These are phyloP conservation scores for Cranoglanis bouderius DNA, from an alignment of 2,113 vertebrate species.

Conservation along the genomic window DNA sequence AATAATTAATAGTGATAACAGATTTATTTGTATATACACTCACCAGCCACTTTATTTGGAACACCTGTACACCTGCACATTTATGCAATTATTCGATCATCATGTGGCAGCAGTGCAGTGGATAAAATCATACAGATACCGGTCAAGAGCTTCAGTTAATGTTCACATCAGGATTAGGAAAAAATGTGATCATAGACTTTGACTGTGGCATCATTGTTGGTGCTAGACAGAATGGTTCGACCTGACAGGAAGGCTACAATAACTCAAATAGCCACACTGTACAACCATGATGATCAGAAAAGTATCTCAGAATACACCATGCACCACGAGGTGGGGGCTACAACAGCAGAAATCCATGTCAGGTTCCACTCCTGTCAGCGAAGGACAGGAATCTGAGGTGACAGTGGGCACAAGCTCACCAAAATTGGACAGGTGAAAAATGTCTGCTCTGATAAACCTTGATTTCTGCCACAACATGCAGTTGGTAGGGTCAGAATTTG, in stretches of 20 bases:
- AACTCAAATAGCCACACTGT: background rate
- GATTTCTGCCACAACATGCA: background rate
- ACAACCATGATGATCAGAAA: background rate
- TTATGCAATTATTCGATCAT: background rate
- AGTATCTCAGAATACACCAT: background rate
- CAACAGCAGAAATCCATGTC: background rate
- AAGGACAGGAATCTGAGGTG: background rate
- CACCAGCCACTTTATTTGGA: too few relatives aligned
- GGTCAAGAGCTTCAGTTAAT: background rate
- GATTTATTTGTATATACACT: background rate
- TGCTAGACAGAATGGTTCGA: background rate
- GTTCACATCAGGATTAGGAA: background rate
- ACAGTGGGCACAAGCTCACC: background rate
- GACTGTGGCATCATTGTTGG: background rate
- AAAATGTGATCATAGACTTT: background rate
- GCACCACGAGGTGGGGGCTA: background rate
- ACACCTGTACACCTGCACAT: too few relatives aligned
- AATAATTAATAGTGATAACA: background rate
- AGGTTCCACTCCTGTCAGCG: background rate
- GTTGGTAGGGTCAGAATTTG: background rate
- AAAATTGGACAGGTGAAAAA: background rate
- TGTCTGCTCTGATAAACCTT: background rate
- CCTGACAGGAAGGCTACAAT: background rate
- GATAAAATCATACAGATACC: background rate
- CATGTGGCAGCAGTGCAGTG: background rate